phyloP scores from a whole-genome alignment of 1,140 invertebrate genomes.

The Dreissena rostriformis region DNA sequence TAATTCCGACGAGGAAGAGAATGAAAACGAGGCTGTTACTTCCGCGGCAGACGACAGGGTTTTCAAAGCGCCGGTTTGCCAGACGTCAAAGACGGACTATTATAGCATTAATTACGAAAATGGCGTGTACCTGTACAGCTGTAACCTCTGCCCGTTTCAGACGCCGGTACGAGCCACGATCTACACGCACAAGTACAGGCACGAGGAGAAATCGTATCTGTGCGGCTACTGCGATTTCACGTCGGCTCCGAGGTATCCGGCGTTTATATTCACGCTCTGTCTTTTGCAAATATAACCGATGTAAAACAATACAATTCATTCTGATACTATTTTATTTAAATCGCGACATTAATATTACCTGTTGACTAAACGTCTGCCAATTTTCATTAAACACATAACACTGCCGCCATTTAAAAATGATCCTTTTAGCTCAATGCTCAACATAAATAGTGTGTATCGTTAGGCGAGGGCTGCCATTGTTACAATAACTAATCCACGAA shows the following conservation, averaged over 20 bases:
- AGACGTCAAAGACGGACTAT: conserved; percentile 55
- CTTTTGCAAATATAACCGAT: too few species aligned
- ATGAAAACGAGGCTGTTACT: not conserved
- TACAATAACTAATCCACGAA: too few species aligned
- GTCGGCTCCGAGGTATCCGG: conserved; percentile 44
- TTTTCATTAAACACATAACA: too few species aligned
- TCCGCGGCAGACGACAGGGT: conserved; percentile 17
- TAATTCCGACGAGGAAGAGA: conserved; percentile 20
- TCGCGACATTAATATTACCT: too few species aligned
- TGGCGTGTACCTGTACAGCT: conserved; percentile 48
- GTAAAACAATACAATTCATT: too few species aligned
- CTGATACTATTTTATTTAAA: too few species aligned
- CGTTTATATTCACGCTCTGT: too few species aligned
- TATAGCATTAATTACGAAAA: conserved; percentile 51
- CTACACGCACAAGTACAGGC: conserved; percentile 54
- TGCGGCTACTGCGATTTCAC: conserved; percentile 52
- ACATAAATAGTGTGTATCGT: too few species aligned
- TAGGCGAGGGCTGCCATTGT: too few species aligned
- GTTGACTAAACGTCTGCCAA: too few species aligned
- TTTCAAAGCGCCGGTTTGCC: conserved; percentile 49
- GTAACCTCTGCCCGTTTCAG: conserved; percentile 51
- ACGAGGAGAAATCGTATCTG: conserved; percentile 49
- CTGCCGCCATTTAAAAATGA: too few species aligned
- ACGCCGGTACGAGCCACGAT: conserved; percentile 50
- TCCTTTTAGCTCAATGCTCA: too few species aligned